Conservation (phyloP, 2,888 invertebrate genomes). For the Drosophila meridionalis region DNA sequence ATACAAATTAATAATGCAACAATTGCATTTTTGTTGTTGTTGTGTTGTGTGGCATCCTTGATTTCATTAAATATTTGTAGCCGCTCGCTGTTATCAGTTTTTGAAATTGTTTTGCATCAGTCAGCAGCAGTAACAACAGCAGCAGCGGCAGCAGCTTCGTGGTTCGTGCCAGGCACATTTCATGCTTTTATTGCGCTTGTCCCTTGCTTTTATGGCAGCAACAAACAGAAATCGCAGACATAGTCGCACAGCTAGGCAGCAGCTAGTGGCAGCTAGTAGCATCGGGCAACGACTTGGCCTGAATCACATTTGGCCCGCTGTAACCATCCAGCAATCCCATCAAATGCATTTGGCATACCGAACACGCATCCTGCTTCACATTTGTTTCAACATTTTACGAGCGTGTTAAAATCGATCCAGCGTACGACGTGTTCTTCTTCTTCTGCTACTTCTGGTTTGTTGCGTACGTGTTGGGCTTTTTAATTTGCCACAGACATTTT, state of each 20-base stretch:
- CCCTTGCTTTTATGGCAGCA: conserved; percentile 55
- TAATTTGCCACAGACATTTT: conserved; percentile 52
- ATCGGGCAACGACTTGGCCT: conserved; percentile 15
- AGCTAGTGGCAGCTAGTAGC: background rate
- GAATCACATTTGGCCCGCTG: conserved; percentile 25
- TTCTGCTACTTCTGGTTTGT: conserved; percentile 22
- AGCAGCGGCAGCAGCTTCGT: conserved; percentile 8
- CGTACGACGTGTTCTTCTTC: conserved; percentile 16
- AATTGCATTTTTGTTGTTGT: conserved; percentile 71
- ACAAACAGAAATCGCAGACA: conserved; percentile 29
- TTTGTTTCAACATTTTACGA: conserved; percentile 66
- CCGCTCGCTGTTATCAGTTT: conserved; percentile 54
- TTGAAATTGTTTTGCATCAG: conserved; percentile 58
- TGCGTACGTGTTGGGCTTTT: conserved; percentile 71
- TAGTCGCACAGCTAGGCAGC: conserved; percentile 31
- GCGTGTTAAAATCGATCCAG: conserved; percentile 40
- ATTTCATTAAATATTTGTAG: conserved; percentile 80
- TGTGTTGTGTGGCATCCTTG: conserved; percentile 52
- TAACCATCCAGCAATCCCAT: conserved; percentile 4
- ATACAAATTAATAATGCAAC: conserved; percentile 81
- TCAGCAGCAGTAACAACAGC: conserved; percentile 22
- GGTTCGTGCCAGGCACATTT: conserved; percentile 41
- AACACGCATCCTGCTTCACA: conserved; percentile 47
- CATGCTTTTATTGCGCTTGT: conserved; percentile 61
- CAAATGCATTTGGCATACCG: conserved; percentile 67